Conservation (phyloP, 2,797 vertebrate species). For the Meriones psammophilus region DNA sequence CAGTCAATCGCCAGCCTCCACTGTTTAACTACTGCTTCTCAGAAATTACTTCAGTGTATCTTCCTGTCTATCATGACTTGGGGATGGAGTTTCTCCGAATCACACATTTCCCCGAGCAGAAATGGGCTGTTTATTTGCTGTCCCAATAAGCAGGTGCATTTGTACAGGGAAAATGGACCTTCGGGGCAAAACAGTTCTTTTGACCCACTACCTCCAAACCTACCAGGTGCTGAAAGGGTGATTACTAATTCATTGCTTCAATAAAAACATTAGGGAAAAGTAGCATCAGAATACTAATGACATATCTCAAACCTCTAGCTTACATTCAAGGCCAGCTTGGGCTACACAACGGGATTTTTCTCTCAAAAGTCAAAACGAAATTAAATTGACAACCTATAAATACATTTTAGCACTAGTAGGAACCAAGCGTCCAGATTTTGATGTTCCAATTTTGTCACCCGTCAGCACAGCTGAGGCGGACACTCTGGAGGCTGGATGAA, state of each 20-base stretch:
- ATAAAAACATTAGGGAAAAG: background rate
- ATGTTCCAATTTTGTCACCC: background rate
- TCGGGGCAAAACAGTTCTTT: background rate
- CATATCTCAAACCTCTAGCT: background rate
- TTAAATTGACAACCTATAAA: background rate
- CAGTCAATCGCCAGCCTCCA: background rate
- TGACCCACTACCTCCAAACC: background rate
- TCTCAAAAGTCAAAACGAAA: background rate
- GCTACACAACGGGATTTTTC: background rate
- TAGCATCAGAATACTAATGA: background rate
- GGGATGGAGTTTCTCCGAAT: background rate
- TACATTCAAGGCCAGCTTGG: background rate
- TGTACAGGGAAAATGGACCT: background rate
- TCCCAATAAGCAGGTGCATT: background rate
- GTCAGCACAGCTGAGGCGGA: background rate
- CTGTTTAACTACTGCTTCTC: background rate
- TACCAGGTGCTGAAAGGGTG: background rate
- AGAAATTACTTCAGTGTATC: background rate
- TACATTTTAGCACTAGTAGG: background rate
- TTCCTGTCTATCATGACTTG: background rate
- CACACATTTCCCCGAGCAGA: no score
- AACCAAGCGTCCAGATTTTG: background rate
- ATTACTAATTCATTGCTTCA: conserved; percentile 1
- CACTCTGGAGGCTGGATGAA: background rate
- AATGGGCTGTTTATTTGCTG: background rate